Evolutionary conservation across 2,113 vertebrate species (phyloP), one percentile per base, ranked within the genome.

Genomic region (Pedionomus torquatus): DNA sequence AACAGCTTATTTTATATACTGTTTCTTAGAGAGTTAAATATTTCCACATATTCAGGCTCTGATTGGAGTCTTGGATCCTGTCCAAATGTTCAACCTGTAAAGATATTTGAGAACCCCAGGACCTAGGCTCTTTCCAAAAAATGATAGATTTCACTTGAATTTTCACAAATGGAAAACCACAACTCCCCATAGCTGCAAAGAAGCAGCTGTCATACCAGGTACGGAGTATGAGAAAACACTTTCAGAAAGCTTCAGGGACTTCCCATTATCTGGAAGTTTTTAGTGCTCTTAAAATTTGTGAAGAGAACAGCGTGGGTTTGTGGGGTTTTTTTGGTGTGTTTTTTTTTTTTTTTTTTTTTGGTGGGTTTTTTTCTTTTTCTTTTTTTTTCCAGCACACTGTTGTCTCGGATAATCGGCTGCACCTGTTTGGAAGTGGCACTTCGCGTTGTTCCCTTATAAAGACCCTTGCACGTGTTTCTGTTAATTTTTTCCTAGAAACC

Each of bases 41-140:
- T 96, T 98, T 97, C 92, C 91, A 87, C 80, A 91, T 97, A 98
- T 96, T 94, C 95, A 80, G 92, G 84, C 74, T 91, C 88, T 97
- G 97, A 97, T 97, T 98, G 95, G 95, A 96, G 95, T 96, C 90
- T 97, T 98, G 96, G 97, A 95, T 96, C 63, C 37, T 95, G 97
- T 98, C 96, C 97, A 98, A 97, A 96, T 96, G 95, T 95, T 98
- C 95, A 97, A 97, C 95, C 95, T 97, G 92, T 97, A 98, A 98
- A 98, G 97, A 97, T 97, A 97, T 98, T 97, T 98, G 97, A 97
- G 97, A 98, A 97, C 72, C 95, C 90, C 90, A 95, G 87, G 91
- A 96, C 93, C 96, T 96, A 70, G 46, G 65, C 87, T 95, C 91
- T 94, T 93, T 89, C 93, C 96, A 91, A 96, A 97, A 97, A 98